Base-by-base conservation (phyloP, 2,888 invertebrate species). In the Apeira syringaria region DNA sequence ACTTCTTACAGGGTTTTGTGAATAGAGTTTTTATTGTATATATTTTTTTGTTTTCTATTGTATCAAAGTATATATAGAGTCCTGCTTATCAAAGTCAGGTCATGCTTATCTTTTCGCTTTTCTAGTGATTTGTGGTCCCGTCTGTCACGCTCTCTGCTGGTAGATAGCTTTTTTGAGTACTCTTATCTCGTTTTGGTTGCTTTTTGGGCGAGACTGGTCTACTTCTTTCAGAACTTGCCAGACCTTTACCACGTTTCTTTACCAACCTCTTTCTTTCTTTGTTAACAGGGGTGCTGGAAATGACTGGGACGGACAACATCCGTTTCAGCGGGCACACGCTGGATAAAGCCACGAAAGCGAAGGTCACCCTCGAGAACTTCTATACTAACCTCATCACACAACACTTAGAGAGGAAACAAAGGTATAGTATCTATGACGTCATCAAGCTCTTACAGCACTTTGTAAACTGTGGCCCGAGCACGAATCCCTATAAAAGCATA, bases 331-430 rank as follows among this genome's bases (percentile, higher is more conserved):
- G 97, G 77, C 97, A 98, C 90, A 99, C 99, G 74, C 92, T 97
- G 88, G 99, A 99, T 92, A 99, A 99, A 91, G 99, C 98, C 68
- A 98, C 98, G 79, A 98, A 99, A 90, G 99, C 99, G 66, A 99
- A 99, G 92, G 96, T 99, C 79, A 98, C 99, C 48, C 91, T 99
- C 78, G 99, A 99, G 91, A 99, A 99, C 90, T 99, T 99, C 91
- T 99, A 99, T 90, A 97, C 97, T 85, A 99, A 99, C 91, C 94
- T 99, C 76, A 96, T 99, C 79, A 94, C 97, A 65, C 99, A 99
- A 87, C 98, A 99, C 88, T 95, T 98, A 71, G 99, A 99, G 91
- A 93, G 99, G 69, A 98, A 99, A 87, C 97, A 98, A 86, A 95
- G 96, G 95, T 95, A 81, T n/a, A n/a, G n/a, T n/a, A n/a, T n/a